Base-by-base conservation (phyloP, 2,797 vertebrate genomes). In the Tokudaia tokunoshimensis region DNA sequence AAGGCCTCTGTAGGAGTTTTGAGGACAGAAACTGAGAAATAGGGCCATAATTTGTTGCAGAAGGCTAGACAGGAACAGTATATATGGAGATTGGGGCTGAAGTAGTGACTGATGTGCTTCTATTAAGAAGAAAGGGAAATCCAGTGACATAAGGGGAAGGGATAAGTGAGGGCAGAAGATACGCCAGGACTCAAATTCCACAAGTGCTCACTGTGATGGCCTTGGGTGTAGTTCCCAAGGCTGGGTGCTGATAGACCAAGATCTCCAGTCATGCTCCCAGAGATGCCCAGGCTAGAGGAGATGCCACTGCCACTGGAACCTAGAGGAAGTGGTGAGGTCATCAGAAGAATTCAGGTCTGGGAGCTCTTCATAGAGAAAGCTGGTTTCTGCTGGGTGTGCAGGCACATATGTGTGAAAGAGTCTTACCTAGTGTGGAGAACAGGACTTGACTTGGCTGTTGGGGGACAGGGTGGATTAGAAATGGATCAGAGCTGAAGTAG, bases 371-470 rank as follows among this genome's bases (percentile, higher is more conserved):
- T 6, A 91, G 72, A 41, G 4, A 37, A 80, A 22, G 1, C 15
- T 8, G 6, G 67, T 0, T 12, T 37, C 47, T 4, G 0, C 12
- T 26, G 41, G 34, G n/a, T 8, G 20, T 52, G 31, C 63, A 50
- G 63, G 22, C 6, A 22, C 44, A 13, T 26, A 5, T 52, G 19
- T 72, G 20, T 2, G 17, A 1, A n/a, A 3, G 1, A 44, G 26
- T 4, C 4, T 57, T 41, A 63, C 12, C 0, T 3, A 2, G 3
- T 3, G 1, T 4, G 2, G 20, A 26, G 17, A 41, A 19, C 10
- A 1, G 0, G 47, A 19, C 22, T 76, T 79, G 26, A 22, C 20
- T 24, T 81, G 34, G 37, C 8, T n/a, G 8, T 63, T 22, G 20
- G 41, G 70, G 37, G 26, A 55, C 13, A 31, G 20, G 0, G 19